phyloP scores from a whole-genome alignment of 2,797 vertebrate genomes.

The Peromyscus eremicus region DNA sequence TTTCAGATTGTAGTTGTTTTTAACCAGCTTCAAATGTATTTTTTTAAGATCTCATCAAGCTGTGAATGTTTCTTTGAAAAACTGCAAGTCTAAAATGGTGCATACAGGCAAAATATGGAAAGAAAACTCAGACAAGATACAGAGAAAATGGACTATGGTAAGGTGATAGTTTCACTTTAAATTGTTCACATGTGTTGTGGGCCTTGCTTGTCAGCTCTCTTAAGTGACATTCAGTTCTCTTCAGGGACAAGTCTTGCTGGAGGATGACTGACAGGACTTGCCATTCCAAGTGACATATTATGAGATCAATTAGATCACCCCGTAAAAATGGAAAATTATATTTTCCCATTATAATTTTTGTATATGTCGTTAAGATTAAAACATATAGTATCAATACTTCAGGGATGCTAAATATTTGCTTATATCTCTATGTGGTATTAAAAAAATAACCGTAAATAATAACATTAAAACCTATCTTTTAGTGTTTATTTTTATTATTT shows the following conservation, averaged over 20 bases:
- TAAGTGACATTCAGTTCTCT: slow-evolving; percentile 2
- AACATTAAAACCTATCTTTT: neutral
- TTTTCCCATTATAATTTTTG: slow-evolving; percentile 49
- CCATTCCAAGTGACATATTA: neutral
- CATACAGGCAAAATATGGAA: slow-evolving; percentile 35
- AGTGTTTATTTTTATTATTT: neutral
- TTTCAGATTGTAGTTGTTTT: slow-evolving; percentile 71
- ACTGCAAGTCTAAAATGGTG: slow-evolving; percentile 30
- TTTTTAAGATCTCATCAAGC: slow-evolving; percentile 45
- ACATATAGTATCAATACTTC: neutral
- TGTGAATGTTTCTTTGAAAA: slow-evolving; percentile 69
- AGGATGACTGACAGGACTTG: slow-evolving; percentile 6
- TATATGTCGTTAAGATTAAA: slow-evolving; percentile 24
- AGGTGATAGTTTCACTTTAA: slow-evolving; percentile 51
- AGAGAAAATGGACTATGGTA: neutral
- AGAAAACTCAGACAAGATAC: slow-evolving; percentile 28
- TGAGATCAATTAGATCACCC: neutral
- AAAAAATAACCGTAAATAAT: neutral
- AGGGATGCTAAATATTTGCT: slow-evolving; percentile 5
- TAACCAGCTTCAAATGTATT: slow-evolving; percentile 21
- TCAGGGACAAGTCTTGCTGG: neutral
- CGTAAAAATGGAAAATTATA: neutral
- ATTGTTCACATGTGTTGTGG: neutral
- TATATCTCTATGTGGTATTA: neutral
- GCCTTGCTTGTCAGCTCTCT: neutral